phyloP scores from a whole-genome alignment of 2,888 invertebrate genomes.

The Drosophila cognata region DNA sequence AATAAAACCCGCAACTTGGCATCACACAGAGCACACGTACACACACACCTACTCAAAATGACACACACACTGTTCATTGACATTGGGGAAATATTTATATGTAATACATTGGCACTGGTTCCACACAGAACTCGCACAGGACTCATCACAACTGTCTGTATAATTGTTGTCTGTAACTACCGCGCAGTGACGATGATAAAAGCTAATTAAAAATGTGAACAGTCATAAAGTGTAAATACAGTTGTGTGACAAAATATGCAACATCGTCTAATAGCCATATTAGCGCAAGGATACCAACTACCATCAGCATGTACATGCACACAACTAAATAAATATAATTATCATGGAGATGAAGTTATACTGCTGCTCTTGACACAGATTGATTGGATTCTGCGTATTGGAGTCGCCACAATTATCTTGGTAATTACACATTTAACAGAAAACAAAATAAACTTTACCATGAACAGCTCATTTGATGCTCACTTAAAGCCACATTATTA shows the following conservation, averaged over 20 bases:
- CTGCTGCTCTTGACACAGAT: conserved; percentile 18
- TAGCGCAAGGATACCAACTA: conserved; percentile 11
- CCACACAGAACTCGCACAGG: background rate
- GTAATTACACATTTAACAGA: conserved; percentile 10
- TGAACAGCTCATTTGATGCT: background rate
- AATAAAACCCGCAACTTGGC: conserved; percentile 8
- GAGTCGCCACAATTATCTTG: background rate
- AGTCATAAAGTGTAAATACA: background rate
- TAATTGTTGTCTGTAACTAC: background rate
- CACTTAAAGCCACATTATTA: background rate
- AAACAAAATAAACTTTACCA: background rate
- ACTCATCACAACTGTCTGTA: background rate
- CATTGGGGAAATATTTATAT: background rate
- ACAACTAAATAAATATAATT: conserved; percentile 6
- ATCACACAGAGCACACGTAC: background rate
- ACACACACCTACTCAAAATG: background rate
- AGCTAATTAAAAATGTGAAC: conserved; percentile 24
- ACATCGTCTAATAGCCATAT: conserved; percentile 14
- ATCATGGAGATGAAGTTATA: conserved; percentile 13
- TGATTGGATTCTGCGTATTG: conserved; percentile 13
- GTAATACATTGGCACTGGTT: conserved; percentile 9
- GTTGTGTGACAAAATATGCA: conserved; percentile 5
- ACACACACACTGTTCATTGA: conserved; percentile 2
- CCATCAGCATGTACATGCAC: background rate
- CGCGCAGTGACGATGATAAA: conserved; percentile 1